Base-by-base conservation (phyloP, 37 sponge, comb jelly and placozoan species). In the Aplysina aerophoba region DNA sequence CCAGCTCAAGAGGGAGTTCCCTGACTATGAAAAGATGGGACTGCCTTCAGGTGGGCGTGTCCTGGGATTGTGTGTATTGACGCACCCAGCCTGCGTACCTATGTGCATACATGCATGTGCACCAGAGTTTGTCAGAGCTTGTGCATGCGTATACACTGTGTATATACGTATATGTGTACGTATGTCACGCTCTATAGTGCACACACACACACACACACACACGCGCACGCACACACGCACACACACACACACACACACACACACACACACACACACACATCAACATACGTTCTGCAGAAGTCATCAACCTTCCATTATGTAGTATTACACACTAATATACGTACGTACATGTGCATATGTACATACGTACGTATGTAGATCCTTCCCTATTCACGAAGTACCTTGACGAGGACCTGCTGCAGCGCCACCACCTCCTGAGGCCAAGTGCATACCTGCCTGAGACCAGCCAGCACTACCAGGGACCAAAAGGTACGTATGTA, bases 391-490 rank as follows among this genome's bases (percentile, higher is more conserved):
- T 84, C 13, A 31, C 55, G 15, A 39, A 24, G 21, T 34, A 73
- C 35, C 41, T 89, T 16, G 82, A 93, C 74, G 85, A 87, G 57
- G 71, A 87, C 15, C 69, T 90, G 0, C 85, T 93, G 19, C 21
- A 54, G 31, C 57, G 59, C 15, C 79, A 90, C 71, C 37, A 78
- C 41, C 69, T 93, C 15, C 83, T 93, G 34, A 38, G 35, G 19
- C 93, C 90, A 5, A 57, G 73, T 37, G 35, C 79, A 5, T 93
- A 90, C 53, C 85, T 85, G 65, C 85, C 89, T 24, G 25, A 57
- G 35, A 28, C 65, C 56, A 60, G 69, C 15, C 13, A 60, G 0
- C 81, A 60, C 58, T 31, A 19, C 0, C 5, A 64, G 0, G 59
- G 81, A 33, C 93, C 92, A 28, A 63, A 77, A 79, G 79, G 92